Conservation (phyloP, 23 tunicate species). For the Trididemnum clinides region DNA sequence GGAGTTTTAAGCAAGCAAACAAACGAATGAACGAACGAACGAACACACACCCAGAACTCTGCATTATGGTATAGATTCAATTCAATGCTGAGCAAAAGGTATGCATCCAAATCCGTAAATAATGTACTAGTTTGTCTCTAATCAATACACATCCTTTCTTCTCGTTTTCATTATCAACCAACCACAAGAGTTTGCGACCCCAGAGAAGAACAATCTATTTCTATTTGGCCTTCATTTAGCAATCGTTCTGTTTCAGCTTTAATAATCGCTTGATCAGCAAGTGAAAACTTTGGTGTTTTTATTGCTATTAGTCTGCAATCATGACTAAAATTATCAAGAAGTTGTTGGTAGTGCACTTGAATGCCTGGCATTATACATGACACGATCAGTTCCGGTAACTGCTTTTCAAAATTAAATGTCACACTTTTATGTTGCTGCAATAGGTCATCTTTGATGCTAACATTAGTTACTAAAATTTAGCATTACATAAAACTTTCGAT, state of each 20-base stretch:
- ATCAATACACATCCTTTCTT: no score
- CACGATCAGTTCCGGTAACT: background rate
- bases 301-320: background rate
- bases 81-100: no score
- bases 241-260: background rate
- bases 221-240: background rate
- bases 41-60: no score
- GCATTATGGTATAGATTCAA: no score
- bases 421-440: background rate
- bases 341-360: background rate
- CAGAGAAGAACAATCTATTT: no score
- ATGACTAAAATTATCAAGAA: background rate
- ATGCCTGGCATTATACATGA: background rate
- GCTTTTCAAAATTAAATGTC: background rate
- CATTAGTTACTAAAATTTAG: background rate
- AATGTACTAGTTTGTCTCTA: no score
- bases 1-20: no score
- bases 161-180: no score
- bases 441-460: background rate
- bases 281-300: background rate
- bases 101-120: no score
- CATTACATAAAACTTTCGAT: background rate
- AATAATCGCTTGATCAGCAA: background rate
- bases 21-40: no score
- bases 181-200: no score